Percentiles rank a stretch among this genome's conserved stretches.
Conservation (phyloP, 2,888 invertebrate genomes). For the Heterodera filipjevi region DNA sequence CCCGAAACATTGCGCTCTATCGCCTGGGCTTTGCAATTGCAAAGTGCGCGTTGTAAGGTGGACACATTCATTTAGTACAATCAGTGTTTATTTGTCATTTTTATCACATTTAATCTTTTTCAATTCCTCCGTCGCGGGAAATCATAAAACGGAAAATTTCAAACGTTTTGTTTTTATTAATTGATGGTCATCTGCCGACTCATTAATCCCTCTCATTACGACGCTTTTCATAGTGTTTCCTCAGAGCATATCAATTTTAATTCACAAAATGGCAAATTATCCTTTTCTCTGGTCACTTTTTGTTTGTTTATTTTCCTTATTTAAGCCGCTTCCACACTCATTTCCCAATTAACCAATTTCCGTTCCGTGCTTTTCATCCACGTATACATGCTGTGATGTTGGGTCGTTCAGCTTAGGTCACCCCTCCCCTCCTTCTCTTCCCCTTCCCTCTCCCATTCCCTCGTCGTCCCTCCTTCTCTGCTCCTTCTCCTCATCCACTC, state of each 20-base stretch:
- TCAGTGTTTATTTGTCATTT: background rate
- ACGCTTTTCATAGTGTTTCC: background rate
- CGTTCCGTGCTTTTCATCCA: background rate
- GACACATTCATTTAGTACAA: slow-evolving; percentile 1
- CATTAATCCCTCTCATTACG: background rate
- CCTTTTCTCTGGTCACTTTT: background rate
- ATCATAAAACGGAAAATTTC: no score
- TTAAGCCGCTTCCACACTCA: background rate
- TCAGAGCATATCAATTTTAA: background rate
- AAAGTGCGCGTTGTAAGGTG: slow-evolving; percentile 58
- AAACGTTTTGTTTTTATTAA: no score
- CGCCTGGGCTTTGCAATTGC: slow-evolving; percentile 55
- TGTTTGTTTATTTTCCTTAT: background rate
- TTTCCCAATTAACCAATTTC: slow-evolving; percentile 7
- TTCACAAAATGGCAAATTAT: background rate
- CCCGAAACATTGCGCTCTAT: slow-evolving; percentile 51
- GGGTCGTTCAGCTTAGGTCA: slow-evolving; percentile 14
- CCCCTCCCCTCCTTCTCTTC: no score
- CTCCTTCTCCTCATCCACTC: no score
- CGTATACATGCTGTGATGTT: background rate
- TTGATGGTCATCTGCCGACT: no score
- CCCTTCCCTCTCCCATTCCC: no score
- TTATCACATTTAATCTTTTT: background rate
- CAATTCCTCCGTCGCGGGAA: no score
- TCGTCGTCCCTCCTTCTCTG: no score